These are phyloP conservation scores for Sinohyriopsis cumingii DNA, from an alignment of 2,888 invertebrate species.

Conservation along the genomic window DNA sequence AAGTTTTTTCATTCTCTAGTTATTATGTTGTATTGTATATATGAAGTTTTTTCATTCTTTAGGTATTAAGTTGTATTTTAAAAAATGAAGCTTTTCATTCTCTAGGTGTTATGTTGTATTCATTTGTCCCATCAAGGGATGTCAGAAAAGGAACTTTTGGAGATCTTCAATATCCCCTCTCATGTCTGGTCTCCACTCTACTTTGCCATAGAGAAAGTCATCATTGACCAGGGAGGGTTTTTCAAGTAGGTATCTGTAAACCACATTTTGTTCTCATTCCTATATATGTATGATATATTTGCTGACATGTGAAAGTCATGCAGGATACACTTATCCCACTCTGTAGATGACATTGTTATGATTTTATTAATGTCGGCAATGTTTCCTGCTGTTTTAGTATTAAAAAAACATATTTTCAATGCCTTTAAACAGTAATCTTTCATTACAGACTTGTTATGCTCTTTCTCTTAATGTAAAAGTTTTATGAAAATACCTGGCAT, in stretches of 20 bases:
- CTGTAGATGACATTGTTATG: background rate
- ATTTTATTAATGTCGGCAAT: background rate
- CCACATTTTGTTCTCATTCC: background rate
- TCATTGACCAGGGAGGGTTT: conserved; percentile 50
- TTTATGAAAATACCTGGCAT: too few species aligned
- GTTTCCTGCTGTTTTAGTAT: background rate
- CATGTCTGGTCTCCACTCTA: conserved; percentile 63
- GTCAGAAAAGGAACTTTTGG: conserved; percentile 55
- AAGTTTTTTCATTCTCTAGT: too few species aligned
- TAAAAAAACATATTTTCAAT: too few species aligned
- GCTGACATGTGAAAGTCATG: background rate
- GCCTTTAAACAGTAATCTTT: too few species aligned
- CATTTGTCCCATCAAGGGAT: conserved; percentile 54
- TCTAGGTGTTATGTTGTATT: conserved; percentile 45
- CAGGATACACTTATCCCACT: background rate
- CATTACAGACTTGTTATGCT: too few species aligned
- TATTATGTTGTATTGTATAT: too few species aligned
- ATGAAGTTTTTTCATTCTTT: background rate
- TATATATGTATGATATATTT: background rate
- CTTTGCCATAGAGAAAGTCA: conserved; percentile 59
- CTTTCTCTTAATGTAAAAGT: too few species aligned
- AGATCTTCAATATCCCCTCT: conserved; percentile 50
- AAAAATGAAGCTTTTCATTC: background rate
- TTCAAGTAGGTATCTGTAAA: conserved; percentile 31
- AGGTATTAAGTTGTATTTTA: too few species aligned